These are phyloP conservation scores for Sisyra terminalis DNA, from an alignment of 2,888 invertebrate genomes.

Conservation along the genomic window DNA sequence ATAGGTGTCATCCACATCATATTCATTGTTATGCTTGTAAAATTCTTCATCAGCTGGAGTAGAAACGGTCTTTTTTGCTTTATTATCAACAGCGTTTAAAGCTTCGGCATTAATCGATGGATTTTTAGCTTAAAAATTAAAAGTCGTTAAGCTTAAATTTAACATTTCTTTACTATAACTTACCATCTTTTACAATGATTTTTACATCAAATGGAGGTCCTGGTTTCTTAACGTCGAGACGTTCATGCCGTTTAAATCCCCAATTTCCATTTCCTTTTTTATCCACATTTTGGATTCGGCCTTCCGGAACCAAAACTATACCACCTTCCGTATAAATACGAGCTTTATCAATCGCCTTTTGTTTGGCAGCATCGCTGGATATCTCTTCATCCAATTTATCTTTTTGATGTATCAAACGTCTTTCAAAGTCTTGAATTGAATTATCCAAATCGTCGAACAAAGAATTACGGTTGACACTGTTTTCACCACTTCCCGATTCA, in stretches of 20 bases:
- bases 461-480: background rate
- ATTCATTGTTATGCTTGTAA: constrained; percentile 31
- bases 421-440: constrained; percentile 11
- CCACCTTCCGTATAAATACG: constrained; percentile 46
- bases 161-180: background rate
- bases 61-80: constrained; percentile 13
- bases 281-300: background rate
- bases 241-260: constrained; percentile 75
- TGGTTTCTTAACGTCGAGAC: constrained; percentile 90
- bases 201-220: constrained; percentile 60
- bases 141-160: background rate
- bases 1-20: constrained; percentile 57
- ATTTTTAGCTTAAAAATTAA: background rate
- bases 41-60: constrained; percentile 21
- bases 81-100: constrained; percentile 3
- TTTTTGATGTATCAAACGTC: constrained; percentile 11
- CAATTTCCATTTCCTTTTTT: constrained; percentile 32
- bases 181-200: constrained; percentile 14
- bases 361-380: constrained; percentile 10
- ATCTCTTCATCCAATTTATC: constrained; percentile 9
- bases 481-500: constrained; percentile 27
- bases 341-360: constrained; percentile 5
- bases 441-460: constrained; percentile 9
- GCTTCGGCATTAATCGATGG: background rate
- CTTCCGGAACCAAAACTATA: constrained; percentile 31